These are phyloP conservation scores for Aphodius sticticus DNA, from an alignment of 2,888 invertebrate genomes.

Conservation along the genomic window DNA sequence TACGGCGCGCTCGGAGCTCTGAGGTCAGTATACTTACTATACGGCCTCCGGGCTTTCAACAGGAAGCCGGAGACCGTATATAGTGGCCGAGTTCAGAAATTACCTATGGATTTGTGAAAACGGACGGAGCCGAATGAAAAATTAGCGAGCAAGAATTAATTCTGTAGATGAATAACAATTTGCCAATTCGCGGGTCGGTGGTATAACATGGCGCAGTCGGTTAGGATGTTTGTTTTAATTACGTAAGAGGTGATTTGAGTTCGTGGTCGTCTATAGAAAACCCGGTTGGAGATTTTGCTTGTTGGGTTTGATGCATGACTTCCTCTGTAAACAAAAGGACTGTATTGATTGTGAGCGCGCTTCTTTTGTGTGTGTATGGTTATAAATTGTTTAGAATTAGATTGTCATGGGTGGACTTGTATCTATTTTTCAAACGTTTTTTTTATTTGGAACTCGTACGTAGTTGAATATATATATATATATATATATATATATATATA, in stretches of 20 bases:
- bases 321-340: slow-evolving; percentile 19
- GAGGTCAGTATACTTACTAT: slow-evolving; percentile 58
- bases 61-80: background rate
- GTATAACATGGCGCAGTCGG: background rate
- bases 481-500: too few relatives aligned
- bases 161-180: background rate
- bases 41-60: slow-evolving; percentile 6
- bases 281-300: background rate
- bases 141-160: background rate
- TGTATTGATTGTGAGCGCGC: slow-evolving; percentile 5
- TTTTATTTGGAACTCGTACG: too few relatives aligned
- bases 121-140: background rate
- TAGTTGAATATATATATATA: too few relatives aligned
- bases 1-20: slow-evolving; percentile 25
- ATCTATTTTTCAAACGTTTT: too few relatives aligned
- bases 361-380: background rate
- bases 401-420: background rate
- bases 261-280: background rate
- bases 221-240: background rate
- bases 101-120: background rate
- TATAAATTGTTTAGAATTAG: background rate
- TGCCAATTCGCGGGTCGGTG: background rate
- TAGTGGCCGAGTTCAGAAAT: background rate
- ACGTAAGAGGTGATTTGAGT: background rate
- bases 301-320: slow-evolving; percentile 16